A percentile compares a stretch with the other conserved stretches of the same genome.
phyloP scores from a whole-genome alignment of 1,140 invertebrate species.

The Chelonus insularis region DNA sequence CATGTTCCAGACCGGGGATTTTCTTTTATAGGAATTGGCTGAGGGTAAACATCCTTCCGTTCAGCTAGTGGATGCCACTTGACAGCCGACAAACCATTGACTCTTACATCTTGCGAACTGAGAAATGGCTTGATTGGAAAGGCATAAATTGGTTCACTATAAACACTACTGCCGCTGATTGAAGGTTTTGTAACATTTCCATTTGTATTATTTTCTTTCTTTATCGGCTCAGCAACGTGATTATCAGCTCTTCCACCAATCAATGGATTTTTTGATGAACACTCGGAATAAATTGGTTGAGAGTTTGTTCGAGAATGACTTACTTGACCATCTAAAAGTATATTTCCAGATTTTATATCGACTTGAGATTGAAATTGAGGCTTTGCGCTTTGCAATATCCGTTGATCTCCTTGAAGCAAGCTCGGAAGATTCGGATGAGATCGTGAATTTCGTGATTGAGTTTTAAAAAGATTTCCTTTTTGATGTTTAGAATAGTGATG shows the following conservation, averaged over 20 bases:
- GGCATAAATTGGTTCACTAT: slow-evolving; percentile 55
- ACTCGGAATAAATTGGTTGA: slow-evolving; percentile 35
- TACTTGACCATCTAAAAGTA: slow-evolving; percentile 15
- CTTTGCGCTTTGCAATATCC: slow-evolving; percentile 28
- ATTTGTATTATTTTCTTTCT: slow-evolving; percentile 19
- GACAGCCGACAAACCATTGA: slow-evolving; percentile 40
- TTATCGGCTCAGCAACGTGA: slow-evolving; percentile 18
- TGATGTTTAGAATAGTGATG: slow-evolving; percentile 38
- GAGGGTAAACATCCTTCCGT: slow-evolving; percentile 31
- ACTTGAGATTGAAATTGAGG: slow-evolving; percentile 48
- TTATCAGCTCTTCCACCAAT: slow-evolving; percentile 10
- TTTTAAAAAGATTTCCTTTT: slow-evolving; percentile 46
- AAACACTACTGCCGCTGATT: slow-evolving; percentile 36
- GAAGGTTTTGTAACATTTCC: slow-evolving; percentile 16
- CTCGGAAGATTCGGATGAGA: slow-evolving; percentile 54
- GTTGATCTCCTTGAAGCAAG: slow-evolving; percentile 31
- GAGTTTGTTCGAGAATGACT: slow-evolving; percentile 38
- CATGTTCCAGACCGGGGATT: slow-evolving; percentile 8
- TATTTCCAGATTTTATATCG: slow-evolving; percentile 37
- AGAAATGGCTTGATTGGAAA: slow-evolving; percentile 56
- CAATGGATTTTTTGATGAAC: slow-evolving; percentile 1
- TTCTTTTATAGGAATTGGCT: slow-evolving; percentile 20
- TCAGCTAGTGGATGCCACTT: background rate
- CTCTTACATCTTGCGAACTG: slow-evolving; percentile 54
- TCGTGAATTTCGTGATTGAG: slow-evolving; percentile 52